These are phyloP conservation scores for Cheilosia soror DNA, from an alignment of 2,888 invertebrate species.

Conservation along the genomic window DNA sequence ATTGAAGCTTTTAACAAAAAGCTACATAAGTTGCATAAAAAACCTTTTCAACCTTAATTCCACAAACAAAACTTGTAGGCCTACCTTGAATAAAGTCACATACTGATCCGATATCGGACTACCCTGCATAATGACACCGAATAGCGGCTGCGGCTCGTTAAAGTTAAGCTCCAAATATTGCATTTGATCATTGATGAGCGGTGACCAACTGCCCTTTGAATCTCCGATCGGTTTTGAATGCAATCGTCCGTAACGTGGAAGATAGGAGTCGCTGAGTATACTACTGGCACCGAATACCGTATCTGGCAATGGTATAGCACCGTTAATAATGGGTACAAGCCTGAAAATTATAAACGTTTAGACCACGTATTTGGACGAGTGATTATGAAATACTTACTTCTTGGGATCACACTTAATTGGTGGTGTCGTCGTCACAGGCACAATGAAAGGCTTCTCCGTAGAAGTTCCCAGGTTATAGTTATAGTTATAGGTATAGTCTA, in stretches of 20 bases:
- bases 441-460: constrained; percentile 69
- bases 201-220: constrained; percentile 88
- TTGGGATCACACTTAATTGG: constrained; percentile 83
- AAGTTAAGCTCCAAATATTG: constrained; percentile 90
- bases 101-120: constrained; percentile 88
- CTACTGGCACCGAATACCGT: constrained; percentile 86
- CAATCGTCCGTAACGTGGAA: constrained; percentile 85
- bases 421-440: constrained; percentile 82
- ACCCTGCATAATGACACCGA: constrained; percentile 90
- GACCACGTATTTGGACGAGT: not conserved
- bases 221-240: constrained; percentile 80
- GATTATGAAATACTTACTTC: constrained; percentile 79
- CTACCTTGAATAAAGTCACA: constrained; percentile 89
- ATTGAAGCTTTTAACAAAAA: not conserved
- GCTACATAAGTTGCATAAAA: not conserved
- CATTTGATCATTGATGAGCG: constrained; percentile 85
- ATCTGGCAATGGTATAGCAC: constrained; percentile 76
- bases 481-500: constrained; percentile 16
- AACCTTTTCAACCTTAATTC: not conserved
- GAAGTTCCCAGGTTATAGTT: constrained; percentile 1
- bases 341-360: constrained; percentile 72
- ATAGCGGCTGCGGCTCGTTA: constrained; percentile 87
- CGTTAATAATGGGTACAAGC: constrained; percentile 84
- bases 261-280: constrained; percentile 83
- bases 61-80: not conserved